A percentile compares a stretch with the other conserved stretches of the same genome.
phyloP scores from a whole-genome alignment of 1,140 invertebrate species.

The Goniozus legneri region DNA sequence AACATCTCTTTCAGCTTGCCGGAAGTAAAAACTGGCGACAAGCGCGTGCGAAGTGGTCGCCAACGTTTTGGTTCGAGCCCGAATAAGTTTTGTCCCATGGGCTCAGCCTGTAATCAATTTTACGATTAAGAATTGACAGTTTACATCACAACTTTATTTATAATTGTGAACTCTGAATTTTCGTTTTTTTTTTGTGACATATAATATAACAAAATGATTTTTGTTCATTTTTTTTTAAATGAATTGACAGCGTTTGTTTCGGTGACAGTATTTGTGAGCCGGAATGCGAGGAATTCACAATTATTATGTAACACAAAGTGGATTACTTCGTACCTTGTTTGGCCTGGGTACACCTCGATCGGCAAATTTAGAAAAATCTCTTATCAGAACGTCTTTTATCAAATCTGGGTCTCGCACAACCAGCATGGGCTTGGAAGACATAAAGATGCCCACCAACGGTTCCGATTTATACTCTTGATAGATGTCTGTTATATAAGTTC shows the following conservation, averaged over 20 bases:
- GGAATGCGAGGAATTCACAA: too few species aligned
- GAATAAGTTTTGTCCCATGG: conserved; percentile 39
- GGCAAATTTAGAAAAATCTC: conserved; percentile 51
- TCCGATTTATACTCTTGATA: conserved; percentile 37
- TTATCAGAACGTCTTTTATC: conserved; percentile 52
- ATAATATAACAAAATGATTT: too few species aligned
- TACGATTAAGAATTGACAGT: not conserved
- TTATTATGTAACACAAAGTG: conserved; percentile 15
- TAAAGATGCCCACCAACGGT: conserved; percentile 48
- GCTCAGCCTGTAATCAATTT: conserved; percentile 23
- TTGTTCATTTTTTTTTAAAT: too few species aligned
- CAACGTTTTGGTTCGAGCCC: conserved; percentile 45
- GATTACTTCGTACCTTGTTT: conserved; percentile 23
- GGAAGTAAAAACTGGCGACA: conserved; percentile 42
- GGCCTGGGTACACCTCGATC: conserved; percentile 37
- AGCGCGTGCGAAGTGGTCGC: conserved; percentile 52
- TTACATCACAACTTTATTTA: not conserved
- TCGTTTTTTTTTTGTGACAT: too few species aligned
- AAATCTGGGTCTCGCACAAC: conserved; percentile 48
- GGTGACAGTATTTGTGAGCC: too few species aligned
- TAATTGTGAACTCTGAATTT: too few species aligned
- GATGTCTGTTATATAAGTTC: conserved; percentile 11
- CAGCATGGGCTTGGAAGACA: conserved; percentile 36
- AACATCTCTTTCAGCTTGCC: conserved; percentile 42
- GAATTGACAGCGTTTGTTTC: too few species aligned